These are phyloP conservation scores for Pelodytes ibericus DNA, from an alignment of 2,797 vertebrate species.

Conservation along the genomic window DNA sequence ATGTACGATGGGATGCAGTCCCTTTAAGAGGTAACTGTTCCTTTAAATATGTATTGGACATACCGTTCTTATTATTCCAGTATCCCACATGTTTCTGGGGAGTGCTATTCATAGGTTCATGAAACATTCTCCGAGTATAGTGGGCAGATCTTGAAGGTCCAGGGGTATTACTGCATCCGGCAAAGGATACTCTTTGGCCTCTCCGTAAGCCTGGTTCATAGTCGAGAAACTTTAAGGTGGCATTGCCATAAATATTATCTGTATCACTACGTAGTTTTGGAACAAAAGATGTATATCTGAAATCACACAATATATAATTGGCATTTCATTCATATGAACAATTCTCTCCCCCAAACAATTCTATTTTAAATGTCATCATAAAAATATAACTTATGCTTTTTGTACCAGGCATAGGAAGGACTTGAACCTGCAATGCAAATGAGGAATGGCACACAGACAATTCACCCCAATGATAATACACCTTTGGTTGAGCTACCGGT, in stretches of 20 bases:
- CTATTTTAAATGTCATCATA: too few relatives aligned
- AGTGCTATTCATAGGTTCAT: not conserved
- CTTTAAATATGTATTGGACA: not conserved
- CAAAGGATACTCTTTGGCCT: not conserved
- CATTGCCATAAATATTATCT: constrained; percentile 47
- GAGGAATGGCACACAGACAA: too few relatives aligned
- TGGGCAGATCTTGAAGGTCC: not conserved
- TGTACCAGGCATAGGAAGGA: too few relatives aligned
- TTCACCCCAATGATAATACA: too few relatives aligned
- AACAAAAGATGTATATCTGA: constrained; percentile 34
- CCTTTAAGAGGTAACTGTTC: too few relatives aligned
- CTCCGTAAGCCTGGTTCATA: constrained; percentile 38
- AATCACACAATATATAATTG: not conserved
- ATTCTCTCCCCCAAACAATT: too few relatives aligned
- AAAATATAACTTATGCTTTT: too few relatives aligned
- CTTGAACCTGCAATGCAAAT: too few relatives aligned
- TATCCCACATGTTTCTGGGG: constrained; percentile 2
- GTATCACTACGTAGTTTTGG: constrained; percentile 29
- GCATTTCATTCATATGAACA: not conserved
- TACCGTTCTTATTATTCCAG: constrained; percentile 44
- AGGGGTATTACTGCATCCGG: not conserved
- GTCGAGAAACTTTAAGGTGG: constrained; percentile 16
- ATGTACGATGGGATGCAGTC: too few relatives aligned
- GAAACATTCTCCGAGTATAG: not conserved
- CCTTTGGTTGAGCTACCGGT: too few relatives aligned